A percentile compares a stretch with the other conserved stretches of the same genome.
phyloP scores from a whole-genome alignment of 53 echinoderm and acorn worm species.

The Paracentrotus lividus region DNA sequence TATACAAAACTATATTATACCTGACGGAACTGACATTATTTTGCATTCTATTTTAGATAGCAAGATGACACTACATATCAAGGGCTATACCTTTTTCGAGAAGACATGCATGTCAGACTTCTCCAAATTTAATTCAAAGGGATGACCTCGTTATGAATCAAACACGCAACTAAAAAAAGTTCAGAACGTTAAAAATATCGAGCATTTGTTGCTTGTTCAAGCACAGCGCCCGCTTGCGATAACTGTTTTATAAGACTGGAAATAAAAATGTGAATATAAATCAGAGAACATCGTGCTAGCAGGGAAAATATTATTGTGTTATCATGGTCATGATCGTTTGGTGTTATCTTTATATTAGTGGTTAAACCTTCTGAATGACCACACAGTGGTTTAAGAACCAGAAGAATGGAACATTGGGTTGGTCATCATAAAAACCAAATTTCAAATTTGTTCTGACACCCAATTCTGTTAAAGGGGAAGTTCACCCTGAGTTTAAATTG shows the following conservation, averaged over 20 bases:
- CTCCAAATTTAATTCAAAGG: slow-evolving; percentile 17
- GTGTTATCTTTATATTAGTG: no score
- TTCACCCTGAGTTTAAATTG: no score
- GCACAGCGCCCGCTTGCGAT: slow-evolving; percentile 15
- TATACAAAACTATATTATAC: neutral
- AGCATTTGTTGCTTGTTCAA: neutral
- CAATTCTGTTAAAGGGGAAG: no score
- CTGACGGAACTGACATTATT: slow-evolving; percentile 8
- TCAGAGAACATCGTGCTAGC: no score
- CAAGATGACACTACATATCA: neutral
- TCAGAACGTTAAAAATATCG: neutral
- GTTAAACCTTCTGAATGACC: no score
- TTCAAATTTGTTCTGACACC: no score
- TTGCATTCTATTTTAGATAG: slow-evolving; percentile 31
- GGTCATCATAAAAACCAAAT: no score
- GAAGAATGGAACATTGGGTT: no score
- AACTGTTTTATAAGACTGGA: neutral
- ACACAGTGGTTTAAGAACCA: no score
- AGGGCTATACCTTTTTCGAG: neutral
- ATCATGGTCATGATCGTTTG: no score
- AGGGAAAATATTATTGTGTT: no score
- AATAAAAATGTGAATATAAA: no score
- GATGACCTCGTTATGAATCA: neutral
- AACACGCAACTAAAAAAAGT: neutral
- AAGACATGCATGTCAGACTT: neutral